phyloP scores from a whole-genome alignment of 2,888 invertebrate species.

The Thelaira solivaga region DNA sequence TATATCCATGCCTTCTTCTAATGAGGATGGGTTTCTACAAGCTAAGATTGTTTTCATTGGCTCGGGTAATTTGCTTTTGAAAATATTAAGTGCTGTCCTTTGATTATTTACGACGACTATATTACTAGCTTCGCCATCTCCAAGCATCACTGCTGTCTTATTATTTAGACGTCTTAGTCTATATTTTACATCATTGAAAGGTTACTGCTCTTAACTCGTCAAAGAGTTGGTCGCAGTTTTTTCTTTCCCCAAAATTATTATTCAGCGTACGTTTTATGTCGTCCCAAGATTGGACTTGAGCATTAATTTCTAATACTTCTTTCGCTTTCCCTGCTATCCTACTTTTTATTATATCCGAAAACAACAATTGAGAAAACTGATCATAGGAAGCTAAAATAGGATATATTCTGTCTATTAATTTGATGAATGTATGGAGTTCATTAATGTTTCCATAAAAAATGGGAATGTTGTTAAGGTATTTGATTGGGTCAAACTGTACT shows the following conservation, averaged over 20 bases:
- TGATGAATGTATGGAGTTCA: not conserved
- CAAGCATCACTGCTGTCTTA: not conserved
- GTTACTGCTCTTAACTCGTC: not conserved
- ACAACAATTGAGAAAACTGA: not conserved
- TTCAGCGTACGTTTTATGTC: not conserved
- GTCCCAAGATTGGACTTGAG: too few species aligned
- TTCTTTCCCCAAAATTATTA: conserved; percentile 7
- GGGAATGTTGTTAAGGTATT: not conserved
- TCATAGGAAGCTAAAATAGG: not conserved
- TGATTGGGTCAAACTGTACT: not conserved
- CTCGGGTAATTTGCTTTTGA: not conserved
- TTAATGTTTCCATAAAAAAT: not conserved
- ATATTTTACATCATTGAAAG: not conserved
- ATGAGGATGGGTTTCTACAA: not conserved
- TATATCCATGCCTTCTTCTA: not conserved
- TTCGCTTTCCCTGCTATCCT: not conserved
- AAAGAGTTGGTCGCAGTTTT: not conserved
- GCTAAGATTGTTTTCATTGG: too few species aligned
- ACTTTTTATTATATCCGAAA: not conserved
- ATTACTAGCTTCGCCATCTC: not conserved
- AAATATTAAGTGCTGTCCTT: not conserved
- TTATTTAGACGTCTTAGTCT: not conserved
- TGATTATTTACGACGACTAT: not conserved
- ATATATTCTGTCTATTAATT: not conserved
- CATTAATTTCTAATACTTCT: too few species aligned